Percentiles rank a stretch among this genome's conserved stretches.
These are phyloP conservation scores for Priocnemis perturbator DNA, from an alignment of 2,888 invertebrate species.

Conservation along the genomic window DNA sequence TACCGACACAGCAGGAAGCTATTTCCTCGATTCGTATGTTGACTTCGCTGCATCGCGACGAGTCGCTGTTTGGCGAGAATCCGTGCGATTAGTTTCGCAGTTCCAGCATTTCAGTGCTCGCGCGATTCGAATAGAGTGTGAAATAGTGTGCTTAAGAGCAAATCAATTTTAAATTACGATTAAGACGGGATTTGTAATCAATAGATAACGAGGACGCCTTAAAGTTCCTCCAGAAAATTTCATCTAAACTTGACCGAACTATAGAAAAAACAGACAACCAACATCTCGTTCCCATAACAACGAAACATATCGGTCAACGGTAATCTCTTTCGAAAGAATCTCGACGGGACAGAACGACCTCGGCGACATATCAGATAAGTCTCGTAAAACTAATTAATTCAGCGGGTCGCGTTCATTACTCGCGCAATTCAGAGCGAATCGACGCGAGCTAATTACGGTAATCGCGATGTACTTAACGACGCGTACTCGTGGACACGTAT, in stretches of 20 bases:
- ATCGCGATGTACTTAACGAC: slow-evolving; percentile 27
- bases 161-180: too few species aligned
- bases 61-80: too few species aligned
- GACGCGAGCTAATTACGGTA: slow-evolving; percentile 55
- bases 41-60: too few species aligned
- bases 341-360: slow-evolving; percentile 35
- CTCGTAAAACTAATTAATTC: slow-evolving; percentile 60
- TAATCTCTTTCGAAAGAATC: slow-evolving; percentile 24
- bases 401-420: slow-evolving; percentile 44
- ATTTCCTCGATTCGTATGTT: neutral
- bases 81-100: too few species aligned
- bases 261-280: too few species aligned
- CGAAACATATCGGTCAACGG: slow-evolving; percentile 1
- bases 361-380: slow-evolving; percentile 9
- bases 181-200: too few species aligned
- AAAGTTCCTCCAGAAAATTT: too few species aligned
- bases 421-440: slow-evolving; percentile 52
- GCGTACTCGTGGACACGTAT: too few species aligned
- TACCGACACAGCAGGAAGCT: slow-evolving; percentile 16
- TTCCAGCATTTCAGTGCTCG: neutral
- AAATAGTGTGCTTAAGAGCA: too few species aligned
- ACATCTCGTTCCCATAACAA: too few species aligned
- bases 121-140: neutral
- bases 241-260: too few species aligned
- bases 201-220: too few species aligned